A percentile compares a stretch with the other conserved stretches of the same genome.
phyloP scores from a whole-genome alignment of 2,797 vertebrate species.

The Tamandua tetradactyla region DNA sequence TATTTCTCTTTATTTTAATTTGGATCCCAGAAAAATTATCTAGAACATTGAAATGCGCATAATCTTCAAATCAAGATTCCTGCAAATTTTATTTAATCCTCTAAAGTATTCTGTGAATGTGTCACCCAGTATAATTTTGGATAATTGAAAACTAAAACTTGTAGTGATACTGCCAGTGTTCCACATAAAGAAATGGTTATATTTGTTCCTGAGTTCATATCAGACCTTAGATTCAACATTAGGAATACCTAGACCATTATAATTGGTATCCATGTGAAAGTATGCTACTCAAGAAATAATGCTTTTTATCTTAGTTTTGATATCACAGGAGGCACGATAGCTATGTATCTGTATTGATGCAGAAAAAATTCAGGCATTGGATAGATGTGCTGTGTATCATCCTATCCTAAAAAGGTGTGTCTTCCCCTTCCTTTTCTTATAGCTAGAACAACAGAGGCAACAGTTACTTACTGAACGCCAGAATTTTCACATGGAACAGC shows the following conservation, averaged over 20 bases:
- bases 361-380: background rate
- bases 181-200: background rate
- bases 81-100: background rate
- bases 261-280: background rate
- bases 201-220: background rate
- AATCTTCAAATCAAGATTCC: constrained; percentile 40
- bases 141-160: constrained; percentile 32
- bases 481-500: constrained; percentile 99
- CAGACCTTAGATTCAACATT: background rate
- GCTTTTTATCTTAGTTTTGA: background rate
- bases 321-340: background rate
- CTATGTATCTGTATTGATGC: background rate
- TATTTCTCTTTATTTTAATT: constrained; percentile 42
- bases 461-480: constrained; percentile 97
- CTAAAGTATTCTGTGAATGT: constrained; percentile 34
- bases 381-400: background rate
- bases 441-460: constrained; percentile 98
- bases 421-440: background rate
- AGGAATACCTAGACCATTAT: background rate
- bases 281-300: background rate
- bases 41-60: constrained; percentile 51
- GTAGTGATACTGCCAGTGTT: background rate
- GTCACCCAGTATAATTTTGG: constrained; percentile 44
- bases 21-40: constrained; percentile 31
- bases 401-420: background rate